Evolutionary conservation across 2,113 vertebrate genomes (phyloP).

Genomic region (Callaeas wilsoni): DNA sequence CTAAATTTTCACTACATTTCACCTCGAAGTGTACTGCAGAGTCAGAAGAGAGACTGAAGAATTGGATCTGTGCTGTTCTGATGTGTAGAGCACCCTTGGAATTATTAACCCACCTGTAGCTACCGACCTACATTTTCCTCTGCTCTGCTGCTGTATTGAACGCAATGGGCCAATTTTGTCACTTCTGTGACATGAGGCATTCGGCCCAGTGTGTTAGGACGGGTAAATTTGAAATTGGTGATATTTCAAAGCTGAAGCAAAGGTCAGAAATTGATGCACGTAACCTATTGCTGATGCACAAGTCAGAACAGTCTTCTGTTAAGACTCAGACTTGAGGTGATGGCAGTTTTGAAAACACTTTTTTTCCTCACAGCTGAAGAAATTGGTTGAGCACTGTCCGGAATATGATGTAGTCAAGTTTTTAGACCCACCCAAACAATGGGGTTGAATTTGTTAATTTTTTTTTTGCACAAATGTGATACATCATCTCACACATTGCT

Average conservation of each 20-base stretch:
- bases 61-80: background rate
- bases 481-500: background rate
- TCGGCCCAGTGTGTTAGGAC: background rate
- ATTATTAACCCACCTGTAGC: background rate
- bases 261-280: conserved; percentile 1
- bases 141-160: background rate
- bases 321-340: background rate
- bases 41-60: background rate
- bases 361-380: background rate
- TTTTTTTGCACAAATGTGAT: background rate
- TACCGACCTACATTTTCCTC: background rate
- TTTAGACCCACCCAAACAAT: background rate
- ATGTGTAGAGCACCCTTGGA: background rate
- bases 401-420: background rate
- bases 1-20: background rate
- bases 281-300: conserved; percentile 15
- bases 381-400: fast-evolving
- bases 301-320: conserved; percentile 3
- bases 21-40: background rate
- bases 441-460: background rate
- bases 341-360: background rate
- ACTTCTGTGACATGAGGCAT: background rate
- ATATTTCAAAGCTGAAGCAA: conserved; percentile 17
- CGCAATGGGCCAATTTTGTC: background rate
- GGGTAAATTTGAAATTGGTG: conserved; percentile 6